Evolutionary conservation across 2,797 vertebrate species (phyloP).

Genomic region (Chromobotia macracanthus): DNA sequence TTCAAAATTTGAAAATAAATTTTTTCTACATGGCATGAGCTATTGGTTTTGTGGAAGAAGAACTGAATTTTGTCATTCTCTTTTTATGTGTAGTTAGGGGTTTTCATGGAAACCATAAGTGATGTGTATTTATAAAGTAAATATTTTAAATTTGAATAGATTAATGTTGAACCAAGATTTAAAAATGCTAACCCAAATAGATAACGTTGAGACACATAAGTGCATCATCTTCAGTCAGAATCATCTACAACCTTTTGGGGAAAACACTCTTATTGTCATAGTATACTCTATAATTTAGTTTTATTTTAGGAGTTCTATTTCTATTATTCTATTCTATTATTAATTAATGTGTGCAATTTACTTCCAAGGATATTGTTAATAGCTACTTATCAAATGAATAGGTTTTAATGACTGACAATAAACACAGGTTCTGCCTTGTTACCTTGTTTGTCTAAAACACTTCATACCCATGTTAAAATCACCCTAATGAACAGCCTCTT

Average conservation of each 20-base stretch:
- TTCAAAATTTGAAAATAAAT: not conserved
- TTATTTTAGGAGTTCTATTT: no score
- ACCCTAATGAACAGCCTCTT: not conserved
- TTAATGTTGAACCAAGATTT: not conserved
- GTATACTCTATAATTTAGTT: no score
- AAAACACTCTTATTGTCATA: not conserved
- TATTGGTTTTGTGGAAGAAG: not conserved
- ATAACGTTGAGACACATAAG: not conserved
- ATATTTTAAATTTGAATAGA: not conserved
- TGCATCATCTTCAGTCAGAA: not conserved
- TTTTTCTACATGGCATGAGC: not conserved
- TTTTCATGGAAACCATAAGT: not conserved
- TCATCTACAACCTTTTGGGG: not conserved
- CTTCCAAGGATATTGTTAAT: not conserved
- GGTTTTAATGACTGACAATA: not conserved
- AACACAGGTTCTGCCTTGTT: not conserved
- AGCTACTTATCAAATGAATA: not conserved
- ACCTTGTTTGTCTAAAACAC: no score
- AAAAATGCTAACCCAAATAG: not conserved
- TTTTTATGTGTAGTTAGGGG: not conserved
- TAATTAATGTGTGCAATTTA: not conserved
- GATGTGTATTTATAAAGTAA: not conserved
- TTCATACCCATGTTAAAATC: not conserved
- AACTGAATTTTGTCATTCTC: not conserved
- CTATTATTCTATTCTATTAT: no score